Evolutionary conservation across 1,140 invertebrate species (phyloP), one percentile per base, ranked within the genome.

Genomic region (Oryzaephilus surinamensis): DNA sequence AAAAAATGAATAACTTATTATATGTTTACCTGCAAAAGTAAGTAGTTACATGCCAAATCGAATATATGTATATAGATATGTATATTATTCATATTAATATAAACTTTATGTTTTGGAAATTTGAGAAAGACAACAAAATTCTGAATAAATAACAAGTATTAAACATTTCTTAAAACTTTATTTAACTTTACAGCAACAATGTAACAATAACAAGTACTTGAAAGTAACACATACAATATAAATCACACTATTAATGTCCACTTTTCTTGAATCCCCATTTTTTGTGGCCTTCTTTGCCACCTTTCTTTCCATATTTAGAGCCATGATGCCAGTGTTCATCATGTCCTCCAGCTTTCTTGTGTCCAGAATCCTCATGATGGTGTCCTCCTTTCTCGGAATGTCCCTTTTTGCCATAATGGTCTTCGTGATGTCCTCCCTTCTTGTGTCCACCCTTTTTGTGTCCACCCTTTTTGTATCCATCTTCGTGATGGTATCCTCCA

Each of bases 291-390:
- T 74, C 68, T 42, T 76, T 72, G 13, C 70, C 75, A 10, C 74
- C 74, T 51, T 81, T 80, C 57, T 80, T 78, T 43, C 69, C 77
- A 32, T 74, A 70, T 45, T 78, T 72, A 31, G 70, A 65, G 21
- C 76, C 72, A 51, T 79, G 71, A 30, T 73, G 69, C 54, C 77
- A 74, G 37, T 79, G 75, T 38, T 77, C 72, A 27, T 77, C 69
- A 42, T 81, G 72, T 6, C 75, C 79, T 16, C 71, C 70, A 41
- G 75, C 70, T 13, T 72, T 69, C 49, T 81, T 79, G 60, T 81
- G 77, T 3, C 79, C 80, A 33, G 73, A 72, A 11, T 68, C 65
- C 27, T 70, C 68, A 19, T 77, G 67, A 49, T 77, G 67, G 42
- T 73, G 69, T 26, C 63, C 60, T 26, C 74, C 75, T 32, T 79